Percentiles rank a stretch among this genome's conserved stretches.
These are phyloP conservation scores for Hyles vespertilio DNA, from an alignment of 1,140 invertebrate genomes.

Conservation along the genomic window DNA sequence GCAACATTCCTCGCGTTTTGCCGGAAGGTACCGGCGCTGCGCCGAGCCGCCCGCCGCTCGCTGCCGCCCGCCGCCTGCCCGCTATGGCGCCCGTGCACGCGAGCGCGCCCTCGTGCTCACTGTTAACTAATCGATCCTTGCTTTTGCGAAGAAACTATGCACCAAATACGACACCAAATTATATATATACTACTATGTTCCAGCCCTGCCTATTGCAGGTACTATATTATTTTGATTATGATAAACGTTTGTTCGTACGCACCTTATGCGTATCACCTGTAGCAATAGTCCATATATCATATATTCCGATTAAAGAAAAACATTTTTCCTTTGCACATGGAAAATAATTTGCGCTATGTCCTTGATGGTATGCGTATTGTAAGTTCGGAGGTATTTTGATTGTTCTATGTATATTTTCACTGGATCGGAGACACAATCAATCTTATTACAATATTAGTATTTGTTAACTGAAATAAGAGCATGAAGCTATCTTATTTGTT, in stretches of 20 bases:
- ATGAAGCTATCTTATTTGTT: no score
- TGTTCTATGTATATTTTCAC: no score
- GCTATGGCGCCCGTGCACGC: slow-evolving; percentile 48
- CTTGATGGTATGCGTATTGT: no score
- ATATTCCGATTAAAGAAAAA: background rate
- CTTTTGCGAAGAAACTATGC: slow-evolving; percentile 38
- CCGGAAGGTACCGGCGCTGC: slow-evolving; percentile 59
- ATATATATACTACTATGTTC: background rate
- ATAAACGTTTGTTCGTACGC: no score
- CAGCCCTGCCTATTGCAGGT: background rate
- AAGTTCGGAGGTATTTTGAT: no score
- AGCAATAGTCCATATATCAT: no score
- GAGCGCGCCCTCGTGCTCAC: slow-evolving; percentile 40
- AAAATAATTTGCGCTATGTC: no score
- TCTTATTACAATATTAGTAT: no score
- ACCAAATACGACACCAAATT: slow-evolving; percentile 5
- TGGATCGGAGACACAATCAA: no score
- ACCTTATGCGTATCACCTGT: no score
- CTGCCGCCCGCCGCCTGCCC: slow-evolving; percentile 24
- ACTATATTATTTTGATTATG: no score
- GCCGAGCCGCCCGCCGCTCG: slow-evolving; percentile 34
- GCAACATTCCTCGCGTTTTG: slow-evolving; percentile 70
- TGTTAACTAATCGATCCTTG: slow-evolving; percentile 55
- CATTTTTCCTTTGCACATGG: background rate
- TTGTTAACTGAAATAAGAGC: no score